Conservation (phyloP, 2,113 vertebrate genomes). For the Egretta garzetta region DNA sequence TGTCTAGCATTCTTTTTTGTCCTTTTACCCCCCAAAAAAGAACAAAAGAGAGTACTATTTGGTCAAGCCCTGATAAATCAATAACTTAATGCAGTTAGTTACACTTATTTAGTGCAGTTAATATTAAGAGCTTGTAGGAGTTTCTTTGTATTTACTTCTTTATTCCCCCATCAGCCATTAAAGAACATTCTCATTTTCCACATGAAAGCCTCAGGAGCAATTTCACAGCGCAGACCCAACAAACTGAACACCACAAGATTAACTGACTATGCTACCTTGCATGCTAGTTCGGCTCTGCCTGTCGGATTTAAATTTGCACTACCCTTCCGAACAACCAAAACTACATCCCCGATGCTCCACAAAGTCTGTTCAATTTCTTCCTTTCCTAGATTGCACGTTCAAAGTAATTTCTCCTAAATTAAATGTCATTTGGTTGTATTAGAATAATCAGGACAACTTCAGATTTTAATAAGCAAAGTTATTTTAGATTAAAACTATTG, state of each 20-base stretch:
- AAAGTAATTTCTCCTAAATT: slow-evolving; percentile 75
- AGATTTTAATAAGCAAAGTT: slow-evolving; percentile 72
- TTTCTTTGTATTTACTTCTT: slow-evolving; percentile 82
- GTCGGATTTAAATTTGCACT: slow-evolving; percentile 79
- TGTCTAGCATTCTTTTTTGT: slow-evolving; percentile 40
- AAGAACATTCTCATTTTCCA: slow-evolving; percentile 84
- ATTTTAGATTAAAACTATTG: slow-evolving; percentile 35
- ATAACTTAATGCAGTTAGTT: slow-evolving; percentile 80
- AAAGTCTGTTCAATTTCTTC: slow-evolving; percentile 69
- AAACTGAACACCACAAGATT: slow-evolving; percentile 77
- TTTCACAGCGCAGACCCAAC: slow-evolving; percentile 74
- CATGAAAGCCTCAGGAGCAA: slow-evolving; percentile 79
- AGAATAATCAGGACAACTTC: slow-evolving; percentile 70
- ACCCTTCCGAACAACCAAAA: slow-evolving; percentile 72
- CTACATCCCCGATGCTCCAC: slow-evolving; percentile 70
- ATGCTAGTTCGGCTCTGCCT: slow-evolving; percentile 75
- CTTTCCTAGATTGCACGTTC: slow-evolving; percentile 66
- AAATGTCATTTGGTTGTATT: slow-evolving; percentile 73
- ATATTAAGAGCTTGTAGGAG: slow-evolving; percentile 76
- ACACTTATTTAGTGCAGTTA: slow-evolving; percentile 80
- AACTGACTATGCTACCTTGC: slow-evolving; percentile 73
- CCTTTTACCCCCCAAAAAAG: slow-evolving; percentile 4
- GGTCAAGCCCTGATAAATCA: slow-evolving; percentile 78
- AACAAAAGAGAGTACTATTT: slow-evolving; percentile 55
- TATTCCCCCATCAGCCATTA: slow-evolving; percentile 80